Percentiles rank a stretch among this genome's conserved stretches.
phyloP scores from a whole-genome alignment of 2,113 vertebrate genomes.

The Apeltes quadracus region DNA sequence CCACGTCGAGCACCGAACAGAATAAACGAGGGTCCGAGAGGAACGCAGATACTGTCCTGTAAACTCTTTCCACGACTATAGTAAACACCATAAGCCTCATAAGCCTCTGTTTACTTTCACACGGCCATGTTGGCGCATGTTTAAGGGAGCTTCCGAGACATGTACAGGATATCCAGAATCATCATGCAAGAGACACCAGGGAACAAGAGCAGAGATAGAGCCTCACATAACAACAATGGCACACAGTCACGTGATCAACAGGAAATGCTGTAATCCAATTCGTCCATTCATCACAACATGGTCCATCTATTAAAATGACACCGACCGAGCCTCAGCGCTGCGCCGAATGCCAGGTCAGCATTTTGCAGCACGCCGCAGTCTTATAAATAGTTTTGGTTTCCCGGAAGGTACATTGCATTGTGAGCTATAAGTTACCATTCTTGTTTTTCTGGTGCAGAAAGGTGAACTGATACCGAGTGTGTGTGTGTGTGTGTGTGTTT shows the following conservation, averaged over 20 bases:
- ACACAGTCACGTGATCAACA: slow-evolving; percentile 37
- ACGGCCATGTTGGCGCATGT: neutral
- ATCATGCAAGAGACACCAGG: slow-evolving; percentile 38
- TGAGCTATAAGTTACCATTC: slow-evolving; percentile 5
- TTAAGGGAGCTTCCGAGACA: slow-evolving; percentile 19
- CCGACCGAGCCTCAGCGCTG: slow-evolving; percentile 23
- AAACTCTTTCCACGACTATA: slow-evolving; percentile 21
- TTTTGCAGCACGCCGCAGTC: slow-evolving; percentile 24
- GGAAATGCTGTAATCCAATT: slow-evolving; percentile 63
- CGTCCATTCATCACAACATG: slow-evolving; percentile 28
- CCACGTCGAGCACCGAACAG: neutral
- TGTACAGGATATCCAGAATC: neutral
- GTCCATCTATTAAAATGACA: slow-evolving; percentile 51
- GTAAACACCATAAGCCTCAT: slow-evolving; percentile 35
- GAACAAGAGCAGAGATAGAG: slow-evolving; percentile 57
- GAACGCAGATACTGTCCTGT: slow-evolving; percentile 4
- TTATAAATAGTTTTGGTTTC: slow-evolving; percentile 66
- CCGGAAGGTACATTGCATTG: slow-evolving; percentile 28
- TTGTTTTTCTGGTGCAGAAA: neutral
- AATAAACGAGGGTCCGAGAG: slow-evolving; percentile 5
- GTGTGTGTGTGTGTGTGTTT: slow-evolving; percentile 5
- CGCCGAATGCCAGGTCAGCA: slow-evolving; percentile 62
- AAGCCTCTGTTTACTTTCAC: slow-evolving; percentile 45
- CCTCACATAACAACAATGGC: slow-evolving; percentile 21
- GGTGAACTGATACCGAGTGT: slow-evolving; percentile 12